Evolutionary conservation across 2,888 invertebrate species (phyloP), one percentile per base, ranked within the genome.

Genomic region (Netelia virgata): DNA sequence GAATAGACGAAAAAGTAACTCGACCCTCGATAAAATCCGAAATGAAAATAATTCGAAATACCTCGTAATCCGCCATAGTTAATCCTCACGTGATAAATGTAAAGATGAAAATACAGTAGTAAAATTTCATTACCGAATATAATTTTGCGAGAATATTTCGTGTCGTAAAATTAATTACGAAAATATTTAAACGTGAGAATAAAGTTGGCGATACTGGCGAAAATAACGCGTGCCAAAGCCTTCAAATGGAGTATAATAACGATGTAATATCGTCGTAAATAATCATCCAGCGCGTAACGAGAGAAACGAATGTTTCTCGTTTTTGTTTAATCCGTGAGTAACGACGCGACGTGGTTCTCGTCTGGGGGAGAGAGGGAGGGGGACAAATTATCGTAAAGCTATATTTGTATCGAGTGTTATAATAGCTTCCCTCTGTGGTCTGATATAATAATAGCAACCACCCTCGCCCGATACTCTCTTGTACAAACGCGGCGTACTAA

Each of bases 361-460:
- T n/a, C n/a, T 47, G 6, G 47, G 10, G 47, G 14, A 23, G 23
- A 23, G 47, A 47, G 14, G 43, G n/a, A 61, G 11, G 18, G 16
- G 23, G 50, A 28, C 28, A 70, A 61, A 41, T 79, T 57, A 83
- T 75, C 83, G 83, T 79, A 75, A 79, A 80, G 59, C 70, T 74
- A 28, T 79, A 83, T 83, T 75, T 83, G 79, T 80, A 53, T 70
- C 55, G 41, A 61, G 72, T 20, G 3, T 76, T 77, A 61, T 76
- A 80, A 69, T 70, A 79, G 53, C 55, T 20, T 18, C 66, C 16
- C 28, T 10, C 23, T 16, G 57, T 16, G 36, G 74, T 50, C 43
- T 75, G 55, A 72, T 66, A 75, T 70, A 83, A 80, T 80, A 83
- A 80, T 83, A 83, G 70, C 69, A 59, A 8, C 79, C 79, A 75